Evolutionary conservation across 2,797 vertebrate species (phyloP), one percentile per base, ranked within the genome.

Genomic region (Smutsia gigantea): DNA sequence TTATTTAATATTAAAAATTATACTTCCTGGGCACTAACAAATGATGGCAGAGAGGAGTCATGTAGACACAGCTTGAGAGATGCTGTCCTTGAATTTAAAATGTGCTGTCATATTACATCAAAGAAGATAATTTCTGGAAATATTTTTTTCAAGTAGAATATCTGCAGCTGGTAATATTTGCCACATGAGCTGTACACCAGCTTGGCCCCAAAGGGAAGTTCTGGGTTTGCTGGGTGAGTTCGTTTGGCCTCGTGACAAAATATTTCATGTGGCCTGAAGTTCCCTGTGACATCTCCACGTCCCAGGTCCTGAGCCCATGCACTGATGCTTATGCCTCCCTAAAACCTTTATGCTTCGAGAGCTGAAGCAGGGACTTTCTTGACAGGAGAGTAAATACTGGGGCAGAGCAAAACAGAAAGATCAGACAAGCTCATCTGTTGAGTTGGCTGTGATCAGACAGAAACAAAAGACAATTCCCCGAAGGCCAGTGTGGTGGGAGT

Each of bases 1-100:
- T 93, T 57, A 25, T 39, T 93, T 94, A 93, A 63, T 61, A 79
- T 81, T 71, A 82, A 94, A 93, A 79, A 86, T 66, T 8, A 23
- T 17, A 55, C 49, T 92, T 94, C 61, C 66, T 84, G 46, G 66
- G 37, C 23, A 63, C 21, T 71, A 31, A 78, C 21, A 46, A 53
- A 69, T 51, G 37, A 72, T 29, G 18, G 27, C 12, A 21, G 42
- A n/a, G n/a, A n/a, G 18, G 64, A 46, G 34, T 42, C 64, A 68
- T 23, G 51, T 82, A 83, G 78, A 96, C 90, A 72, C 5, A 64
- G 51, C 51, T 63, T 93, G 64, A 64, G 63, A 75, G n/a, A 92
- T 51, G 64, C 29, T 42, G 11, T n/a, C 86, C 34, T 66, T 81
- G 87, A 69, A 71, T 91, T 94, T 51, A 13, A 66, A 92, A 64